These are phyloP conservation scores for Apeltes quadracus DNA, from an alignment of 2,113 vertebrate species.

Conservation along the genomic window DNA sequence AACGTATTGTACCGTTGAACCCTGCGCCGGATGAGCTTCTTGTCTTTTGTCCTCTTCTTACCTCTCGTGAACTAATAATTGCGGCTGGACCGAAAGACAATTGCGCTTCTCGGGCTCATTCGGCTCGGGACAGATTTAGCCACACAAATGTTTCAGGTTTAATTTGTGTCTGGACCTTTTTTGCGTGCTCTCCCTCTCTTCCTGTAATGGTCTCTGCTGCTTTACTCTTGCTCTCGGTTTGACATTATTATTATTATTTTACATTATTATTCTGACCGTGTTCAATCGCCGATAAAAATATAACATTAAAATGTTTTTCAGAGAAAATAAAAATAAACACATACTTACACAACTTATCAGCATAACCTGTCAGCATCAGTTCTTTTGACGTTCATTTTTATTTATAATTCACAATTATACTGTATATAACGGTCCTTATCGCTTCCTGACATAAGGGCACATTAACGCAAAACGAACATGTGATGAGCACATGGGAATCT, in stretches of 20 bases:
- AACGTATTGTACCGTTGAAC: not conserved
- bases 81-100: conserved; percentile 7
- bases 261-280: not conserved
- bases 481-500: conserved; percentile 18
- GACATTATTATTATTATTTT: not conserved
- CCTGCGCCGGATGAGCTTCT: not conserved
- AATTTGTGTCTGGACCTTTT: conserved; percentile 29
- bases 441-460: conserved; percentile 22
- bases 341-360: not conserved
- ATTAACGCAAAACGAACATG: conserved; percentile 38
- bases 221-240: conserved; percentile 8
- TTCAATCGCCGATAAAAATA: not conserved
- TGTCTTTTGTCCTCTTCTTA: conserved; percentile 22
- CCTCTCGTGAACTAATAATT: conserved; percentile 25
- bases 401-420: conserved; percentile 5
- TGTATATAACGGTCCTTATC: conserved; percentile 26
- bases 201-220: conserved; percentile 9
- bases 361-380: not conserved
- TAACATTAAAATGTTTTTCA: not conserved
- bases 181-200: conserved; percentile 1
- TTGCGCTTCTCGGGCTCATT: conserved; percentile 21
- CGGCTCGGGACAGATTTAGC: conserved; percentile 18
- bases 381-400: no score
- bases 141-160: conserved; percentile 18
- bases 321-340: not conserved